Conservation (phyloP, 2,797 vertebrate genomes). For the Emydoidea blandingii region DNA sequence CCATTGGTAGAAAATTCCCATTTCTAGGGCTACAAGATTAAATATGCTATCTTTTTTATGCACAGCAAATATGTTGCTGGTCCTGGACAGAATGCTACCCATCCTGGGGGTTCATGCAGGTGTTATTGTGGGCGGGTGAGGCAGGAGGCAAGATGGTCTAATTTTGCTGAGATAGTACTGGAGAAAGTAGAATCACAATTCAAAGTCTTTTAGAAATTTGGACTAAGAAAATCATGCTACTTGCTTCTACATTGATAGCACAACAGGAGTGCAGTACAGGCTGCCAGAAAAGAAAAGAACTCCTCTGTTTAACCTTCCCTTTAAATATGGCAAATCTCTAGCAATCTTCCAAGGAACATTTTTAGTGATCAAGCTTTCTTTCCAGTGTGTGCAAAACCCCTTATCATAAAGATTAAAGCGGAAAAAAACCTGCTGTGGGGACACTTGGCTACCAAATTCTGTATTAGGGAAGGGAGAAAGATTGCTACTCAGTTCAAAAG, state of each 20-base stretch:
- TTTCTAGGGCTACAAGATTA: neutral
- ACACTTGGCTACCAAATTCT: neutral
- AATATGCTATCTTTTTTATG: neutral
- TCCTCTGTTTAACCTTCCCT: neutral
- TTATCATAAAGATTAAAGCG: constrained; percentile 22
- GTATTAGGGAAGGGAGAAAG: neutral
- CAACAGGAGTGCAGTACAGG: neutral
- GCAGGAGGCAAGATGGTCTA: neutral
- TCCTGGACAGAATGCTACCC: constrained; percentile 28
- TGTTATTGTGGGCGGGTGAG: constrained; percentile 7
- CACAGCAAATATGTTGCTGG: neutral
- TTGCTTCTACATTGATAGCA: neutral
- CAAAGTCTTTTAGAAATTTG: neutral
- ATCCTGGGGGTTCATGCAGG: neutral
- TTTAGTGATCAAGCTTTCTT: neutral
- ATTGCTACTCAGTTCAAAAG: neutral
- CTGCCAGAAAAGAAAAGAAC: neutral
- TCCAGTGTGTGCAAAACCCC: neutral
- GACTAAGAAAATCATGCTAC: neutral
- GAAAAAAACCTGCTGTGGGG: neutral
- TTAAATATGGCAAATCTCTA: neutral
- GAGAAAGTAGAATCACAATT: neutral
- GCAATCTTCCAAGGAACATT: neutral
- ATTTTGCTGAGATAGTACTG: neutral
- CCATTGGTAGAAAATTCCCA: neutral